A percentile compares a stretch with the other conserved stretches of the same genome.
These are phyloP conservation scores for Galerucella nymphaeae DNA, from an alignment of 2,888 invertebrate genomes.

Conservation along the genomic window DNA sequence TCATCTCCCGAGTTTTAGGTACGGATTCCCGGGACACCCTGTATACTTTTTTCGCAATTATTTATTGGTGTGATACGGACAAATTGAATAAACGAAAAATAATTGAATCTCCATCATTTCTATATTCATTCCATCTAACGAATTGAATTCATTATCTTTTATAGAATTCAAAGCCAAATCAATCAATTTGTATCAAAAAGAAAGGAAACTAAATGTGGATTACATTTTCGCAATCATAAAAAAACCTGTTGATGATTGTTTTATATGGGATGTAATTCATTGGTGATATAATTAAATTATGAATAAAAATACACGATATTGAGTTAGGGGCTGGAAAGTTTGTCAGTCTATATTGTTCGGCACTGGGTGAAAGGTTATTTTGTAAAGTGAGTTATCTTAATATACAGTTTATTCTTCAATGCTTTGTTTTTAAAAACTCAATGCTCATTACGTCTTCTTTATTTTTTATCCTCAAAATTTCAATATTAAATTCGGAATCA, in stretches of 20 bases:
- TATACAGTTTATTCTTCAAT: too few species aligned
- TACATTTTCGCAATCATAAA: constrained; percentile 1
- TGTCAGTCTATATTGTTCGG: not conserved
- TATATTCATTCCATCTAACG: constrained; percentile 2
- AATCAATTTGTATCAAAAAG: constrained; percentile 18
- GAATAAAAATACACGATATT: constrained; percentile 19
- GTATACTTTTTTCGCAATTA: not conserved
- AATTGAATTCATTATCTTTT: constrained; percentile 11
- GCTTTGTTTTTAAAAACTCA: too few species aligned
- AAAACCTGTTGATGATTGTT: constrained; percentile 19
- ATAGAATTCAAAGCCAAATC: constrained; percentile 20
- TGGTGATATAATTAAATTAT: constrained; percentile 7
- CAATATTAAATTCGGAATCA: too few species aligned
- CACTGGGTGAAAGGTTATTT: not conserved
- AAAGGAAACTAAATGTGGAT: constrained; percentile 8
- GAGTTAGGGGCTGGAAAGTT: not conserved
- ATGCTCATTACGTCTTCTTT: too few species aligned
- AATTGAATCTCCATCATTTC: not conserved
- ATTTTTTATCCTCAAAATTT: too few species aligned
- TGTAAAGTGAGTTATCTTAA: not conserved
- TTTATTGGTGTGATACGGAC: not conserved
- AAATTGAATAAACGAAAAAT: not conserved
- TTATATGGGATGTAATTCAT: constrained; percentile 8
- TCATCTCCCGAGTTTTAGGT: too few species aligned
- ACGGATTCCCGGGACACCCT: too few species aligned